These are phyloP conservation scores for Cheilosia impressa DNA, from an alignment of 2,888 invertebrate species.

Conservation along the genomic window DNA sequence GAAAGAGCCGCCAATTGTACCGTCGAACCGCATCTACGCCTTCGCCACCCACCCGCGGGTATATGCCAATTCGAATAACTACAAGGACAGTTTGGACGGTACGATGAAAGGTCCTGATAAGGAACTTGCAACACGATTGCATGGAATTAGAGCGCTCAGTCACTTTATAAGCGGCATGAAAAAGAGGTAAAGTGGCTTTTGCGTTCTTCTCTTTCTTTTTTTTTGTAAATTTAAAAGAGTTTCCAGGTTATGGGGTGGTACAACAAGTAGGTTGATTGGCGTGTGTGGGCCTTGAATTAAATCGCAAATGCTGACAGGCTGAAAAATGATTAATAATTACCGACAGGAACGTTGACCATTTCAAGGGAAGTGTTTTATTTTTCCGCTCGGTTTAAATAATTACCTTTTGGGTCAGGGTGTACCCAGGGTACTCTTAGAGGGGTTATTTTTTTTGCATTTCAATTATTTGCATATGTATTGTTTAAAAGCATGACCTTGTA, in stretches of 20 bases:
- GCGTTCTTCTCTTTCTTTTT: no score
- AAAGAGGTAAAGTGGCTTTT: conserved; percentile 64
- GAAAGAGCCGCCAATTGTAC: conserved; percentile 84
- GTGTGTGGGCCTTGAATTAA: conserved; percentile 34
- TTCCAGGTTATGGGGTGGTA: neutral
- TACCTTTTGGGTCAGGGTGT: conserved; percentile 5
- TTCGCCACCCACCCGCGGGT: conserved; percentile 87
- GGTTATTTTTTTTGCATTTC: no score
- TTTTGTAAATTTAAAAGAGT: conserved; percentile 12
- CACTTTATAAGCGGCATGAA: conserved; percentile 64
- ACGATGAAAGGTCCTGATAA: conserved; percentile 65
- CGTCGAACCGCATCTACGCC: conserved; percentile 85
- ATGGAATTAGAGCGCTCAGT: conserved; percentile 71
- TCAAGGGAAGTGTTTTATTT: conserved; percentile 31
- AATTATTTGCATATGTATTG: no score
- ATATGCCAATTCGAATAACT: conserved; percentile 77
- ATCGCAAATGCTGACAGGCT: conserved; percentile 61
- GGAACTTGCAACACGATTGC: conserved; percentile 60
- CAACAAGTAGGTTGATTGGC: conserved; percentile 31
- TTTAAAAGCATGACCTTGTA: no score
- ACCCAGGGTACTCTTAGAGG: no score
- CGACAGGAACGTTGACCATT: conserved; percentile 43
- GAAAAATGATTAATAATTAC: conserved; percentile 54
- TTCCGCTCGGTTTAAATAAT: conserved; percentile 19
- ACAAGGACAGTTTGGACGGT: conserved; percentile 72